Evolutionary conservation across 2,797 vertebrate species (phyloP), one percentile per base, ranked within the genome.

Genomic region (Aphelocoma californica): DNA sequence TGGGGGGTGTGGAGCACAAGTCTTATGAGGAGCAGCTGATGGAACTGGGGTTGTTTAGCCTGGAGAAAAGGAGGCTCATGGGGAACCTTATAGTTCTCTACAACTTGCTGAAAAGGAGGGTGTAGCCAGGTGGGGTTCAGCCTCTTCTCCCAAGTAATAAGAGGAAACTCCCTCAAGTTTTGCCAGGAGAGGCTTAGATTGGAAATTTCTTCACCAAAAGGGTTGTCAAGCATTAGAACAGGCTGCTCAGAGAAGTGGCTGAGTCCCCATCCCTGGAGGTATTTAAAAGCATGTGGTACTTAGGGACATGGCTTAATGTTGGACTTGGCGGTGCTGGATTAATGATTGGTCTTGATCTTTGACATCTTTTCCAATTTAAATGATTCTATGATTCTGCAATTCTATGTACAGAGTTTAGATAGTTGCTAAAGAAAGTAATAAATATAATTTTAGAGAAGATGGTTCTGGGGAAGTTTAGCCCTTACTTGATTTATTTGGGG

Each of bases 51-150:
- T 18, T 54, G 31, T 9, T 78, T 47, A 70, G 34, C 57, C 25
- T 78, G 42, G 9, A 42, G 25, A 34, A 54, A 34, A 47, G 14
- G 48, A 48, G 11, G n/a, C 11, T 69, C 20, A 7, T 9, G 10
- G 19, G 19, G 24, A 69, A 10, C 14, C 7, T 40, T 34, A 14
- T 13, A 0, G 0, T 8, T 42, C 25, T 40, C 31, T 31, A 18
- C 25, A 54, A 3, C 20, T 61, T 8, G 34, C 42, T 78, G 48
- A 10, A 54, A 61, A 70, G 31, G 31, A 48, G 26, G 14, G 3
- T 47, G 31, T 34, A 70, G 31, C 7, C 17, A 31, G 6, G 7
- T 62, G 34, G 7, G 17, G 4, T 21, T 61, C 34, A 47, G 20
- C 40, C 25, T 61, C 40, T 86, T 62, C 48, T 78, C 9, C 26